Evolutionary conservation across 2,888 invertebrate genomes (phyloP).

Genomic region (Drosophila borealis): DNA sequence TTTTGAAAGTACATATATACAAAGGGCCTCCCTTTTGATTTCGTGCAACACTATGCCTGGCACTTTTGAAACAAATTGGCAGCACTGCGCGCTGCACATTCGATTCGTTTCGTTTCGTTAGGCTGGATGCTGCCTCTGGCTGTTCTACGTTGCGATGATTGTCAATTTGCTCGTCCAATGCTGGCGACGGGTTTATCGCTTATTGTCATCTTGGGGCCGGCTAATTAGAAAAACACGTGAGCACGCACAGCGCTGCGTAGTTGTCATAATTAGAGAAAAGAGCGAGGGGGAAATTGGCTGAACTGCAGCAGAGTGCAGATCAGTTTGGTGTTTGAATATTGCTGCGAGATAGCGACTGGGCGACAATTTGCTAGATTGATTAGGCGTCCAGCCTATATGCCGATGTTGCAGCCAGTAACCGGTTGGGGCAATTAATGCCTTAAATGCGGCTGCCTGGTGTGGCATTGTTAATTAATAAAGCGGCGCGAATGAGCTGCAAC

Average conservation of each 20-base stretch:
- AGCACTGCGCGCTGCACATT: slow-evolving; percentile 5
- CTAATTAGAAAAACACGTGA: slow-evolving; percentile 79
- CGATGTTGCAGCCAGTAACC: slow-evolving; percentile 41
- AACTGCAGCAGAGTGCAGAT: slow-evolving; percentile 14
- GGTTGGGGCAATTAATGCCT: slow-evolving; percentile 75
- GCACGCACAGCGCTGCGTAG: slow-evolving; percentile 75
- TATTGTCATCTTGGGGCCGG: slow-evolving; percentile 69
- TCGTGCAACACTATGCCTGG: not conserved
- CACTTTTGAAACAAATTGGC: slow-evolving; percentile 16
- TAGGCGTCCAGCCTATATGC: slow-evolving; percentile 62
- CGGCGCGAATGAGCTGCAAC: slow-evolving; percentile 53
- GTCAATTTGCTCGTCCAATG: slow-evolving; percentile 73
- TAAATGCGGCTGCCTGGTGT: slow-evolving; percentile 78
- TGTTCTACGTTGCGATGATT: slow-evolving; percentile 66
- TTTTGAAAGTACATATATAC: no score
- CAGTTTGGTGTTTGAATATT: slow-evolving; percentile 54
- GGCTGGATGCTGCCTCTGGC: not conserved
- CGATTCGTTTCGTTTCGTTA: not conserved
- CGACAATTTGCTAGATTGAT: slow-evolving; percentile 82
- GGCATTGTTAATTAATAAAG: slow-evolving; percentile 80
- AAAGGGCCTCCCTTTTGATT: not conserved
- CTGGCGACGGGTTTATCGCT: slow-evolving; percentile 73
- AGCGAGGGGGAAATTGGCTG: slow-evolving; percentile 1
- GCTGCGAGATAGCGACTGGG: slow-evolving; percentile 55
- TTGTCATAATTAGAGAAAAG: slow-evolving; percentile 75